Evolutionary conservation across 2,888 invertebrate genomes (phyloP), one percentile per base, ranked within the genome.

Genomic region (Drosophila monieri): DNA sequence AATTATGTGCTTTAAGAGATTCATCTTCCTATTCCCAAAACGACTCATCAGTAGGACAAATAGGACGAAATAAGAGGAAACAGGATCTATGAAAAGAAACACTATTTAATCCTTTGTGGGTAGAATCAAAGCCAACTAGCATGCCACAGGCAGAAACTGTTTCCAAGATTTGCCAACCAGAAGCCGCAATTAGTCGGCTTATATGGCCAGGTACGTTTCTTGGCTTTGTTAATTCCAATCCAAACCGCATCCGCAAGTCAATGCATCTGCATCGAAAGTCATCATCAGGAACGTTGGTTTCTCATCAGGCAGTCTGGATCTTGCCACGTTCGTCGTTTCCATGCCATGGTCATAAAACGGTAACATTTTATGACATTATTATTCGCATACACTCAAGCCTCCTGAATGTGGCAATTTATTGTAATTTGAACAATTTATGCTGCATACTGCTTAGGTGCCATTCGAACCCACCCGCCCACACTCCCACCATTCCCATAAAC

Each of bases 321-420:
- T 58, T 12, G 12, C 12, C 21, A 30, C 57, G 12, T 57, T 41
- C 21, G 12, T 12, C 41, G 18, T 25, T 21, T 25, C 10, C 52
- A 43, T 27, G 47, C 41, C 46, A 66, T 14, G 27, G 30, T 30
- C 37, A 30, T 49, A 21, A 49, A 65, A 67, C 49, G 21, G 4
- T 23, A 32, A 27, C n/a, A 66, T 37, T 46, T 32, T 37, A 30
- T 47, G 41, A 35, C 51, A 37, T 25, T 51, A 65, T 23, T 65
- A 65, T 65, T 39, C 62, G 35, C 30, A 43, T 37, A 46, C 35
- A 35, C 46, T 39, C 35, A 35, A 32, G 47, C 46, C 46, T 32
- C 44, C 57, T 43, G 48, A 64, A 62, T 53, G 32, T 56, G 52
- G 52, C 54, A 71, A 65, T 65, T 54, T 61, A 69, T 69, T 68